phyloP scores from a whole-genome alignment of 2,113 vertebrate genomes.

The Thinocorus orbignyianus region DNA sequence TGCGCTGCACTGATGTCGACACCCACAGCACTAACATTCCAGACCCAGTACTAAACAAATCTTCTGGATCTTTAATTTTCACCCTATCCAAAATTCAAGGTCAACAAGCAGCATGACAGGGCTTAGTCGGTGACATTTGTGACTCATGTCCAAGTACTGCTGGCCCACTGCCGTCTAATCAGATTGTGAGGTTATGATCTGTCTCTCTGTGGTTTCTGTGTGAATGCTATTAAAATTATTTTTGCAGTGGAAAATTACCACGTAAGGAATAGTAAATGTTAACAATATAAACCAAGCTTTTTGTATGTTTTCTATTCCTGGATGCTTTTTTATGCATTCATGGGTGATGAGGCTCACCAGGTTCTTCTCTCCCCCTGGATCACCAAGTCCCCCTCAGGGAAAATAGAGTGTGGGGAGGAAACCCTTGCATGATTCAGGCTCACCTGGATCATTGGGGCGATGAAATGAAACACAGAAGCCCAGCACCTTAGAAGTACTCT shows the following conservation, averaged over 20 bases:
- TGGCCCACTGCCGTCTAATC: background rate
- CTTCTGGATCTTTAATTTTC: background rate
- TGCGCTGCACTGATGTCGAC: background rate
- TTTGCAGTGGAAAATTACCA: constrained; percentile 2
- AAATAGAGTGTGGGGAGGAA: background rate
- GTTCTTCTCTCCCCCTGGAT: fast-evolving
- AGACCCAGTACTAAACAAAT: background rate
- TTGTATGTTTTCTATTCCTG: background rate
- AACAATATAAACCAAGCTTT: background rate
- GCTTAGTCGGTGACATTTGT: background rate
- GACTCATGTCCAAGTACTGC: background rate
- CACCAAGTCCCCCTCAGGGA: fast-evolving
- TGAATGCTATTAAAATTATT: background rate
- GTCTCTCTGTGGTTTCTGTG: background rate
- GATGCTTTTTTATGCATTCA: background rate
- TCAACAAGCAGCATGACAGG: background rate
- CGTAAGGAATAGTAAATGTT: background rate
- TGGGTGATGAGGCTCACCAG: background rate
- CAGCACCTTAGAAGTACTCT: background rate
- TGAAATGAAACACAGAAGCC: background rate
- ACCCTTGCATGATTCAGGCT: background rate
- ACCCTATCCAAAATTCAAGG: background rate
- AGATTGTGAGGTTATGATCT: background rate
- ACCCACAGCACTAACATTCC: background rate
- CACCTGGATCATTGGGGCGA: background rate